Evolutionary conservation across 2,888 invertebrate genomes (phyloP), one percentile per base, ranked within the genome.

Genomic region (Sinelater perroti): DNA sequence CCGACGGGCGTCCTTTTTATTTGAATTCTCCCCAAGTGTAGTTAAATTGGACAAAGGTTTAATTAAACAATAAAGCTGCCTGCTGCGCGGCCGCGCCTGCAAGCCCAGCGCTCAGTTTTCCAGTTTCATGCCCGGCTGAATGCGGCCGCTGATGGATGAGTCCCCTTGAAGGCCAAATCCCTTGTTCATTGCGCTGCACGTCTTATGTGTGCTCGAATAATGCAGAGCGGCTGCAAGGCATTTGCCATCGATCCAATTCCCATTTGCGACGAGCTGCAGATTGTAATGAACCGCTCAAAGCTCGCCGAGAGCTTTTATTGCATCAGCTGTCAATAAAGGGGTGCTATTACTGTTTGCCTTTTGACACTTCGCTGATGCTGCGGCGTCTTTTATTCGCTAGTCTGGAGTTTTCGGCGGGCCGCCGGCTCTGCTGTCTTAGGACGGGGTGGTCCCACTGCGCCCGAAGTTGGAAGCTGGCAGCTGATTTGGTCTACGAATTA

Each of bases 301-400:
- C 54, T 38, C 38, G 30, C 24, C 40, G 28, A 4, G n/a, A 26
- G 31, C 11, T 44, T 52, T 42, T 49, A 50, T 56, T 56, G 28
- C 56, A 44, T 26, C 35, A 49, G 50, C 49, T 42, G 50, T 56
- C 50, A 56, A 49, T 42, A 56, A 10, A 45, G 3, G 31, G 6
- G 4, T 16, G 31, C 26, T 51, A 42, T 42, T 42, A 49, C 31
- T 47, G 35, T 49, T 33, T 50, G 50, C 35, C 35, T 44, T 56
- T 36, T 49, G 44, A 44, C 44, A 45, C 50, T 28, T 44, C 26
- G 13, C 24, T 38, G 20, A 14, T 38, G n/a, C 38, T 21, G 24
- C 14, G 13, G 11, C 1, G 11, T 40, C 24, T 24, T 38, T 40
- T 40, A 38, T 40, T 40, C 14, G 13, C 14, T 1, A 14, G 24